Evolutionary conservation across 1,140 invertebrate species (phyloP).

Genomic region (Pinna nobilis): DNA sequence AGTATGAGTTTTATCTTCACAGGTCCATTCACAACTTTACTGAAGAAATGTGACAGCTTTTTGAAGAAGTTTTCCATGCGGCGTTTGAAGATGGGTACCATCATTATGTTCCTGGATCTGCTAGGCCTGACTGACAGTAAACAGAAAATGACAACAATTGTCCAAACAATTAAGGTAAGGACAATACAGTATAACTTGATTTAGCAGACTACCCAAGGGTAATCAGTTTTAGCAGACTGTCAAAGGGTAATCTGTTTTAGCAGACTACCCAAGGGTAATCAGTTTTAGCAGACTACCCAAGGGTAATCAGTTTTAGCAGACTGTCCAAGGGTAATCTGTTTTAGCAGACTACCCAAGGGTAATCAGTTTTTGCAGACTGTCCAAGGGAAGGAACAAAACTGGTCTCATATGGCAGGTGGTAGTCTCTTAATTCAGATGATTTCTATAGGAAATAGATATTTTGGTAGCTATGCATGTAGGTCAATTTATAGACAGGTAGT

Average conservation of each 20-base stretch:
- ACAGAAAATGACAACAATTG: conserved; percentile 41
- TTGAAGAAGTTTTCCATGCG: conserved; percentile 44
- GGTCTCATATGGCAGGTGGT: too few species aligned
- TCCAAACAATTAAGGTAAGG: conserved; percentile 47
- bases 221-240: background rate
- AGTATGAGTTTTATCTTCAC: background rate
- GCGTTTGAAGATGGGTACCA: conserved; percentile 45
- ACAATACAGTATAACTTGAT: background rate
- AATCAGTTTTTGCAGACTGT: background rate
- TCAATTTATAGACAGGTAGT: background rate
- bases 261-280: background rate
- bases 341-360: background rate
- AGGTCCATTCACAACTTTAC: conserved; percentile 27
- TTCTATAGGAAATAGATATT: too few species aligned
- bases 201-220: background rate
- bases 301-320: background rate
- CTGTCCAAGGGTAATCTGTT: background rate
- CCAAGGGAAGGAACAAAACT: too few species aligned
- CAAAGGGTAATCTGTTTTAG: background rate
- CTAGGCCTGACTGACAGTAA: conserved; percentile 42
- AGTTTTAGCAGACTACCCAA: background rate
- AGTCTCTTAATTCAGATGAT: too few species aligned
- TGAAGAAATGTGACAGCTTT: conserved; percentile 43
- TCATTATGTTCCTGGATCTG: conserved; percentile 43
- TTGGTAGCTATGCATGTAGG: too few species aligned